phyloP scores from a whole-genome alignment of 2,888 invertebrate genomes.

The Andrena haemorrhoa region DNA sequence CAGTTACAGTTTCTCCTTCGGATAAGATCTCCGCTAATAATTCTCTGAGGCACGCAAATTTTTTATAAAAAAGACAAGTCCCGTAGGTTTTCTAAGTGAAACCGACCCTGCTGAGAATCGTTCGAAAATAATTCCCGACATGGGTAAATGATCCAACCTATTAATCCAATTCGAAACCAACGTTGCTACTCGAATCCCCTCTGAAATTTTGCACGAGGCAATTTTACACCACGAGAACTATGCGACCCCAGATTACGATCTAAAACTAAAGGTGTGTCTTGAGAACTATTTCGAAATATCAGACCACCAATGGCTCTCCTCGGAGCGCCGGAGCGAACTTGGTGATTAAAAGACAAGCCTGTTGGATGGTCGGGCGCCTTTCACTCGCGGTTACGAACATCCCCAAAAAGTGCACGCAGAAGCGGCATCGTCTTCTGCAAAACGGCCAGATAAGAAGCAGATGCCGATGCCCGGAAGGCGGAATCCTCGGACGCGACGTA shows the following conservation, averaged over 20 bases:
- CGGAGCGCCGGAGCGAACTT: neutral
- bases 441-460: slow-evolving; percentile 12
- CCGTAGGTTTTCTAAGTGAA: neutral
- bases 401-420: slow-evolving; percentile 31
- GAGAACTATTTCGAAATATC: neutral
- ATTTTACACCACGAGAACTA: too few relatives aligned
- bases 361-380: neutral
- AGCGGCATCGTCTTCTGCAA: neutral
- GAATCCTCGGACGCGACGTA: slow-evolving; percentile 36
- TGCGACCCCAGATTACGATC: too few relatives aligned
- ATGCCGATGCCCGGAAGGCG: slow-evolving; percentile 23
- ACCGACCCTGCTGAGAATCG: neutral
- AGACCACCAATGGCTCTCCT: neutral
- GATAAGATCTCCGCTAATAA: neutral
- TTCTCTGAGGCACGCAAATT: neutral
- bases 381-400: slow-evolving; percentile 16
- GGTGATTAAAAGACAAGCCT: neutral
- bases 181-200: too few relatives aligned
- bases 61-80: neutral
- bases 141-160: too few relatives aligned
- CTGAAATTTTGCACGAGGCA: too few relatives aligned
- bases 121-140: too few relatives aligned
- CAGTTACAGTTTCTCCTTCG: neutral
- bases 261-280: neutral
- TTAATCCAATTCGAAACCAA: too few relatives aligned